Base-by-base conservation (phyloP, 2,797 vertebrate genomes). In the Dryobates pubescens region DNA sequence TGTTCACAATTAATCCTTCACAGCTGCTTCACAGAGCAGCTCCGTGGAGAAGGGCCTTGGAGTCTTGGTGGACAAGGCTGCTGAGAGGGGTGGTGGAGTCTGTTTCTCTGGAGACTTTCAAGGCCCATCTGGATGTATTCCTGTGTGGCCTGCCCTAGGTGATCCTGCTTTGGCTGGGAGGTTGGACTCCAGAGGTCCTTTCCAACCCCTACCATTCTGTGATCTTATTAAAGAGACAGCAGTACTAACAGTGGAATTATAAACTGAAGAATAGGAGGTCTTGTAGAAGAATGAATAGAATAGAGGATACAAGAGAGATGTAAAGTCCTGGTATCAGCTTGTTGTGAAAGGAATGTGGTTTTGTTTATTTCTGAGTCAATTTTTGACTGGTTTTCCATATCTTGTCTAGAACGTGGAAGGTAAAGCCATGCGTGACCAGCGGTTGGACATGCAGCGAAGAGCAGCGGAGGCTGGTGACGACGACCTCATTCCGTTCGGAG, bases 401-500 rank as follows among this genome's bases (percentile, higher is more conserved):
- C 36, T 76, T 30, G 88, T 56, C 51, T 95, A 99, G 99, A 99
- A 98, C 18, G 97, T 98, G 67, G 99, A 99, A 45, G 98, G 97
- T 38, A 99, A 99, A 96, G 92, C 98, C 92, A 94, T 99, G 95
- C 98, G 99, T 94, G 99, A 99, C 29, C 98, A 98, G 65, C 98
- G 98, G 0, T 89, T 99, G 82, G 99, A 99, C 61, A 97, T 98
- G 76, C 99, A 99, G 88, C 98, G 99, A 7, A 98, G 99, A 94
- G 98, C 98, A 4, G 97, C 98, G 6, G 99, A 99, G 96, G 97
- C 98, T 9, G 99, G 99, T 13, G 99, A 99, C 19, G 99, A 99
- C 90, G 99, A 99, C 72, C 99, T 99, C 91, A 99, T 99, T 90
- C 99, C 99, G 0, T 99, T 99, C 93, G 99, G 99, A 87, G 98